Evolutionary conservation across 2,113 vertebrate species (phyloP).

Genomic region (Lepus europaeus): DNA sequence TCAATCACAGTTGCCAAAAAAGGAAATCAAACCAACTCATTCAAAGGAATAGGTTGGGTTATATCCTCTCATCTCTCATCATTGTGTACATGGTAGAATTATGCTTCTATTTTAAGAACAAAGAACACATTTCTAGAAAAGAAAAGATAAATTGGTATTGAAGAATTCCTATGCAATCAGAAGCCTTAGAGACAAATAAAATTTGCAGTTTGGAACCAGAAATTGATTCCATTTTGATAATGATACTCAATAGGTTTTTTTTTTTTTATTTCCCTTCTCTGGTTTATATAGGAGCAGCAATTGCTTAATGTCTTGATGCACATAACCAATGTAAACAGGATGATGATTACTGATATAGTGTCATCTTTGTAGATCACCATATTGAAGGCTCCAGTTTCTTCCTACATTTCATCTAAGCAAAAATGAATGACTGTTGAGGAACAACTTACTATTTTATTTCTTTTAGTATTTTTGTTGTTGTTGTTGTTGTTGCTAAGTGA

Average conservation of each 20-base stretch:
- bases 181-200: slow-evolving; percentile 63
- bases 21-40: slow-evolving; percentile 72
- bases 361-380: slow-evolving; percentile 47
- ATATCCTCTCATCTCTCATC: slow-evolving; percentile 51
- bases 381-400: slow-evolving; percentile 17
- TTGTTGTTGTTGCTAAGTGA: no score
- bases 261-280: slow-evolving; percentile 61
- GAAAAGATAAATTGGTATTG: slow-evolving; percentile 61
- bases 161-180: slow-evolving; percentile 69
- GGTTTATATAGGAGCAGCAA: slow-evolving; percentile 49
- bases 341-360: slow-evolving; percentile 56
- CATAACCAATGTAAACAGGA: slow-evolving; percentile 42
- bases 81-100: slow-evolving; percentile 61
- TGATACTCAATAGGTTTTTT: slow-evolving; percentile 58
- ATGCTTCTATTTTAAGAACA: slow-evolving; percentile 69
- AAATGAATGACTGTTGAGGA: not conserved
- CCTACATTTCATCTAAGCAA: slow-evolving; percentile 27
- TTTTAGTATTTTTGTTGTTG: no score
- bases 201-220: slow-evolving; percentile 67
- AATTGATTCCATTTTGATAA: slow-evolving; percentile 61
- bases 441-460: no score
- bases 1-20: slow-evolving; percentile 63
- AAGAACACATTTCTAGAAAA: slow-evolving; percentile 62
- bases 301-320: slow-evolving; percentile 57
- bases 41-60: slow-evolving; percentile 65